Percentiles rank a stretch among this genome's conserved stretches.
Evolutionary conservation across 2,797 vertebrate genomes (phyloP).

Genomic region (Onychomys torridus): DNA sequence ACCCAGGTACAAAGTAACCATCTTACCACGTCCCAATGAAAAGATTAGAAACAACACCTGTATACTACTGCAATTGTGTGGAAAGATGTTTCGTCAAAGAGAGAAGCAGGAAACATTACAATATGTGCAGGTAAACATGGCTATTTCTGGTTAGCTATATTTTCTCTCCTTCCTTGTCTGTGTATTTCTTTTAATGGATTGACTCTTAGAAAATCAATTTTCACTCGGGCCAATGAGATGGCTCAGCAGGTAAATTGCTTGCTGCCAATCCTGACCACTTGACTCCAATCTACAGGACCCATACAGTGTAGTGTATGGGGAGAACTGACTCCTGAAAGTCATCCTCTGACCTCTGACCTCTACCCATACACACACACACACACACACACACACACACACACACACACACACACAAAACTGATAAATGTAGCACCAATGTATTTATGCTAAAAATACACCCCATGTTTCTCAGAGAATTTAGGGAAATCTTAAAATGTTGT

Average conservation of each 20-base stretch:
- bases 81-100: not conserved
- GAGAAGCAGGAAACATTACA: not conserved
- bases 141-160: not conserved
- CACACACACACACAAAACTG: not conserved
- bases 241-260: not conserved
- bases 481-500: not conserved
- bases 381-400: not conserved
- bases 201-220: not conserved
- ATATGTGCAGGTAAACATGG: not conserved
- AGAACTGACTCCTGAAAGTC: not conserved
- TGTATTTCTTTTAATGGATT: not conserved
- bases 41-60: not conserved
- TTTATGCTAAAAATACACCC: not conserved
- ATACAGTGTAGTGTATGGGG: not conserved
- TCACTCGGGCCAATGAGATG: too few species aligned
- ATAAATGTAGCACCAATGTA: not conserved
- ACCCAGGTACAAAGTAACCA: not conserved
- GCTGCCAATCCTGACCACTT: not conserved
- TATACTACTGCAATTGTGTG: not conserved
- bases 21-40: not conserved
- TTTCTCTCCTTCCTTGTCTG: not conserved
- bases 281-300: not conserved
- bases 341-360: not conserved
- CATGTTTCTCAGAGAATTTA: not conserved
- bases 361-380: not conserved